A percentile compares a stretch with the other conserved stretches of the same genome.
These are phyloP conservation scores for Apocrypta bakeri DNA, from an alignment of 1,140 invertebrate species.

Conservation along the genomic window DNA sequence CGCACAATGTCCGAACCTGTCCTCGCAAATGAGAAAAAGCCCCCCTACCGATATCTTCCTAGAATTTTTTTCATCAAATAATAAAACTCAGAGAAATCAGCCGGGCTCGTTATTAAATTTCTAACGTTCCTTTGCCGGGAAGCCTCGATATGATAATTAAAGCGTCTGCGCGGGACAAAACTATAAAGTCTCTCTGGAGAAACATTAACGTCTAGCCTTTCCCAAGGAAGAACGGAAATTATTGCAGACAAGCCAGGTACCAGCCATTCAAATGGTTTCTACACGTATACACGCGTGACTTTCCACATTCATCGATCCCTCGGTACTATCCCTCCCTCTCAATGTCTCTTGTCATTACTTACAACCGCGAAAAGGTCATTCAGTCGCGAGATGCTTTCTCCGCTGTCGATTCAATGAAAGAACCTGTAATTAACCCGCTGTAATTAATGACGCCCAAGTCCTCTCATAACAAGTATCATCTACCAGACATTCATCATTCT, in stretches of 20 bases:
- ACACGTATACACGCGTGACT: background rate
- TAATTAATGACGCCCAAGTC: slow-evolving; percentile 8
- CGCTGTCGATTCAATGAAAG: background rate
- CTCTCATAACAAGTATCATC: background rate
- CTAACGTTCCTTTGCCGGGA: background rate
- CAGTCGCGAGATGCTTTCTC: slow-evolving; percentile 3
- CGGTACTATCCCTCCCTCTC: background rate
- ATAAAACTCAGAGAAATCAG: background rate
- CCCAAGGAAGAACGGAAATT: background rate
- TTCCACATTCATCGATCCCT: slow-evolving; percentile 20
- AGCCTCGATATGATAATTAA: slow-evolving; percentile 32
- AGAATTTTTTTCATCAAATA: background rate
- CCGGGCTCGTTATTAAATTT: slow-evolving; percentile 27
- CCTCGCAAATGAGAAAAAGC: background rate
- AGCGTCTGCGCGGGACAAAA: background rate
- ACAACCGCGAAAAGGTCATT: slow-evolving; percentile 23
- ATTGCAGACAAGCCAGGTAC: background rate
- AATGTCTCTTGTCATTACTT: slow-evolving; percentile 11
- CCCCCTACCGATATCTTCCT: background rate
- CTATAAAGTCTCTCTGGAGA: background rate
- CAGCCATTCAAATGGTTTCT: background rate
- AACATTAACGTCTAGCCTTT: slow-evolving; percentile 7
- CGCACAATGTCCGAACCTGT: background rate
- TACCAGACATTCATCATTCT: background rate
- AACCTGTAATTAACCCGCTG: slow-evolving; percentile 25